Base-by-base conservation (phyloP, 2,797 vertebrate species). In the Glossophaga mutica region DNA sequence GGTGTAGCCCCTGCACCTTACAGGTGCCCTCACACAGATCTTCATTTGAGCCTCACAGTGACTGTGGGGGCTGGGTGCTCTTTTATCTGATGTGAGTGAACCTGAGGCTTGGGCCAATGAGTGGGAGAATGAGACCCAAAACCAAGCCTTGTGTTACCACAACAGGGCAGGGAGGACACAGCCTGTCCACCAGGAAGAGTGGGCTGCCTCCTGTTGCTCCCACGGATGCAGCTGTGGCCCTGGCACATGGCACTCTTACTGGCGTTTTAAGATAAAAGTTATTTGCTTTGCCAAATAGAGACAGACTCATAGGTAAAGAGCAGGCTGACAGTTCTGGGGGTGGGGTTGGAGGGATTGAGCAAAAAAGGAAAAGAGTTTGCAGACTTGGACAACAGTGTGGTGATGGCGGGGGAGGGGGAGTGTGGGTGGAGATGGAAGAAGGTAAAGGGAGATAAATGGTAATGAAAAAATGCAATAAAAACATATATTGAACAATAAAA, bases 21-120 rank as follows among this genome's bases (percentile, higher is more conserved):
- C 6, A 29, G 18, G 24, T 5, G 2, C 50, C 14, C 22, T 52
- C 37, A 11, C 2, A 0, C 2, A 16, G 9, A 19, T 37, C 14
- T 2, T 59, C 57, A 3, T 50, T 42, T 21, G 77, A 55, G 21
- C 26, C 37, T 84, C 68, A 3, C 42, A 34, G 44, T 4, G 32
- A 10, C 46, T 7, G 26, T 37, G 8, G 5, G 50, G 11, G 3
- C 18, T 16, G 8, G 37, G 26, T 6, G 37, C 21, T 65, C 0
- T 76, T 34, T 37, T 11, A 6, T 2, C 42, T 24, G 4, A 62
- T 37, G 15, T 37, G 22, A 71, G 6, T 34, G 78, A 70, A 26
- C 19, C 8, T 65, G 74, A 55, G 62, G 22, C 26, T 68, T 9
- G 6, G 68, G 22, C 79, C 62, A 26, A 22, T 10, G 39, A 74